Conservation (phyloP, 2,797 vertebrate species). For the Triplophysa yarkandensis region DNA sequence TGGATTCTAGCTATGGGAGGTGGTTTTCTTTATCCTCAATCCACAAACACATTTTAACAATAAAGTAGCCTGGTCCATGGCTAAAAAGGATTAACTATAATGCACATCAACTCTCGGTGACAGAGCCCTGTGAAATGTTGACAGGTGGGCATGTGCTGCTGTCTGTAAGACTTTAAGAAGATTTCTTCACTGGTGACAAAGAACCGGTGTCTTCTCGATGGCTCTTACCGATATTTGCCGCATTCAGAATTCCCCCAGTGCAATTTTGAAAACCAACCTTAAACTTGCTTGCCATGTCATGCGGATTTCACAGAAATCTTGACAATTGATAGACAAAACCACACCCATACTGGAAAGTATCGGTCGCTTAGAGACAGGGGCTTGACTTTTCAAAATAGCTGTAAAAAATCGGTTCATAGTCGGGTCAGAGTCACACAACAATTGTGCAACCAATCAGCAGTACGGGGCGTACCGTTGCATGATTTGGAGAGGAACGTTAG, state of each 20-base stretch:
- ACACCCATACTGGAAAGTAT: neutral
- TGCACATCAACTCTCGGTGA: constrained; percentile 46
- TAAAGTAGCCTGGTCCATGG: neutral
- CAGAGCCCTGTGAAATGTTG: constrained; percentile 28
- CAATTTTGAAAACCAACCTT: constrained; percentile 59
- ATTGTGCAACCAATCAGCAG: no score
- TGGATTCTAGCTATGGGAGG: constrained; percentile 19
- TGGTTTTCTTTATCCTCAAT: constrained; percentile 16
- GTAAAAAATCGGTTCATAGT: no score
- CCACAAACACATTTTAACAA: constrained; percentile 9
- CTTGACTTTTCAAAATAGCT: no score
- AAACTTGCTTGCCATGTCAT: constrained; percentile 50
- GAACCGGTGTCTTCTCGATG: constrained; percentile 62
- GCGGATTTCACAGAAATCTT: constrained; percentile 54
- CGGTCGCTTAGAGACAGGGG: no score
- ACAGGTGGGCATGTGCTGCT: constrained; percentile 42
- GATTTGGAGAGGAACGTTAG: no score
- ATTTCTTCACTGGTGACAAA: constrained; percentile 59
- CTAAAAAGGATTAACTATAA: constrained; percentile 29
- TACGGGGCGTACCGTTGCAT: no score
- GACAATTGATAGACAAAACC: neutral
- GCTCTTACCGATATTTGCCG: constrained; percentile 66
- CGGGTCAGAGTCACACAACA: no score
- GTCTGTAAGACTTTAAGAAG: constrained; percentile 58
- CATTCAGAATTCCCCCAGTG: constrained; percentile 62